A percentile compares a stretch with the other conserved stretches of the same genome.
Conservation (phyloP, 1,140 invertebrate genomes). For the Sarcophaga peregrina region DNA sequence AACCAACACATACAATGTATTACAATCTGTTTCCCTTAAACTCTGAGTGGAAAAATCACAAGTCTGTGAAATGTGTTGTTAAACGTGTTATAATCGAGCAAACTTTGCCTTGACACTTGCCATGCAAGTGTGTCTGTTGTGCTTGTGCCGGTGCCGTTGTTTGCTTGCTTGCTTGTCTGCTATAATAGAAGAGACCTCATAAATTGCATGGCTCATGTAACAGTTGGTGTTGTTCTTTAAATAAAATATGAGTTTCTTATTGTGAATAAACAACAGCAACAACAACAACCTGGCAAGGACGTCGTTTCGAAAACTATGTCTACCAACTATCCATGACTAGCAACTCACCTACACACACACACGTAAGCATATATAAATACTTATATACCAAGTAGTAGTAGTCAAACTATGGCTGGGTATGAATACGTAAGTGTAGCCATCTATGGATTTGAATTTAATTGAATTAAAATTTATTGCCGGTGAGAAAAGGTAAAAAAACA, state of each 20-base stretch:
- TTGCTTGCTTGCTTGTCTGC: background rate
- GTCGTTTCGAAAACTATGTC: background rate
- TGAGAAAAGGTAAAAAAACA: background rate
- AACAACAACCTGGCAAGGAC: background rate
- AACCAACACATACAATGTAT: too few relatives aligned
- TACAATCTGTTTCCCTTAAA: too few relatives aligned
- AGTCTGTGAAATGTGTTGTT: background rate
- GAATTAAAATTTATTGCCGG: slow-evolving; percentile 10
- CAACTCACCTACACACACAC: slow-evolving; percentile 3
- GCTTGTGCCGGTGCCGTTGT: background rate
- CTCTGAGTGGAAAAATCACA: background rate
- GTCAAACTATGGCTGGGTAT: too few relatives aligned
- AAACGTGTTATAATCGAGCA: background rate
- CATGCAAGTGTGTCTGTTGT: background rate
- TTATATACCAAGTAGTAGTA: too few relatives aligned
- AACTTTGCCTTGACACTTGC: background rate
- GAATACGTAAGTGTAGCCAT: too few relatives aligned
- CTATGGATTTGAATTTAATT: slow-evolving; percentile 11
- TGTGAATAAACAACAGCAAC: background rate
- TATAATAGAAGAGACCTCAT: slow-evolving; percentile 18
- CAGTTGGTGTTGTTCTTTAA: slow-evolving; percentile 32
- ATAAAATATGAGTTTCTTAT: slow-evolving; percentile 36
- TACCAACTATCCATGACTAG: background rate
- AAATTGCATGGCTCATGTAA: slow-evolving; percentile 27
- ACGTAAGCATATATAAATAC: background rate